These are phyloP conservation scores for Chloromyia formosa DNA, from an alignment of 2,888 invertebrate genomes.

Conservation along the genomic window DNA sequence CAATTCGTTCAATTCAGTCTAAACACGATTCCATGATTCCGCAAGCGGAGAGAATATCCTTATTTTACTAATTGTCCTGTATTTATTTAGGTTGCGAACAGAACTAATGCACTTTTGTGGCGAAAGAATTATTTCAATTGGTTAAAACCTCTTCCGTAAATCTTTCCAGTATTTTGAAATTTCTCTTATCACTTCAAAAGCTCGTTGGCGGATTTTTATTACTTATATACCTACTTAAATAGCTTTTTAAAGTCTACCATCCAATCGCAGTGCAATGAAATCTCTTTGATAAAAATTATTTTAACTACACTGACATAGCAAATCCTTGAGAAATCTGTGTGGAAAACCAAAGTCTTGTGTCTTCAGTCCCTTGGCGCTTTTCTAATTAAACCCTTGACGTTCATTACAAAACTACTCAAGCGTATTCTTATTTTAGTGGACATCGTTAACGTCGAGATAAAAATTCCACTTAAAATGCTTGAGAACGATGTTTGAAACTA, in stretches of 20 bases:
- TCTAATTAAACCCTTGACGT: constrained; percentile 38
- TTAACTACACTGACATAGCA: constrained; percentile 5
- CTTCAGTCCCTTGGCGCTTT: constrained; percentile 25
- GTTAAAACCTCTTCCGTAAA: too few species aligned
- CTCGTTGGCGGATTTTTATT: too few species aligned
- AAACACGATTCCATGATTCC: too few species aligned
- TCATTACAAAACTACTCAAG: constrained; percentile 40
- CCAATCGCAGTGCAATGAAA: background rate
- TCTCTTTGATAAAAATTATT: constrained; percentile 8
- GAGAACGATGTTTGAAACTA: background rate
- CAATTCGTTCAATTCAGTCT: too few species aligned
- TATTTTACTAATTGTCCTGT: too few species aligned
- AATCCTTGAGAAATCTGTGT: constrained; percentile 27
- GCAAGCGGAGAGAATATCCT: too few species aligned
- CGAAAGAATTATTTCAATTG: too few species aligned
- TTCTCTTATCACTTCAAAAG: too few species aligned
- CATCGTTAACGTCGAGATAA: constrained; percentile 39
- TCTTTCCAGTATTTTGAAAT: too few species aligned
- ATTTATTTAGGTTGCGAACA: too few species aligned
- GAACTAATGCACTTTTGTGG: too few species aligned
- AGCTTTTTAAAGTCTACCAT: background rate
- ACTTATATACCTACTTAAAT: background rate
- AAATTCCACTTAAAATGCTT: constrained; percentile 33
- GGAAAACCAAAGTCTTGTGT: constrained; percentile 30
- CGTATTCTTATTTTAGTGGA: constrained; percentile 34